Base-by-base conservation (phyloP, 2,888 invertebrate genomes). In the Lomographa bimaculata region DNA sequence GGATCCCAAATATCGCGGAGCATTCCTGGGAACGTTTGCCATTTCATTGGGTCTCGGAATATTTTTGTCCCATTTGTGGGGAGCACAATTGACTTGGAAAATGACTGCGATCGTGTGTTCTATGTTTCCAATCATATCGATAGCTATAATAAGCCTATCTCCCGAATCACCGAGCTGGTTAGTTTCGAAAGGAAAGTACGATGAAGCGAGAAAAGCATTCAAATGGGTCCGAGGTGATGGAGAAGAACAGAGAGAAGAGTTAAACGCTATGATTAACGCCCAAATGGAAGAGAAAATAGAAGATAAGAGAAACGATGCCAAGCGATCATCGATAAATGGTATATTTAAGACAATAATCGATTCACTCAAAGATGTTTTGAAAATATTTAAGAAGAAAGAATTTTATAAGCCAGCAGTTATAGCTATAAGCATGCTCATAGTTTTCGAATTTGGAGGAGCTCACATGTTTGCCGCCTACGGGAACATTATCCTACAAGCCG, bases 121-220 rank as follows among this genome's bases (percentile, higher is more conserved):
- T 0, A 39, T 79, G 20, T 80, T 91, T 21, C 91, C 92, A 1
- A 36, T 91, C 0, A 79, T 62, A 74, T 87, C 60, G 27, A 81
- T 92, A 63, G 75, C 64, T 0, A 81, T 89, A 1, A 87, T 87
- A 5, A 77, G 79, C 21, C 46, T 89, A 1, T 89, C 89, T 0
- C 93, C 92, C 0, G 94, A 94, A 74, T 91, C 93, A 0, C 92
- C 94, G 0, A 85, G 90, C 39, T 94, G 94, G 93, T 66, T 94
- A 33, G 85, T 92, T 0, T 90, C 91, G 0, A 92, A 91, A 60
- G 90, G 90, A 1, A 89, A 89, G 24, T 77, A 83, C 1, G 84
- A 83, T 1, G 90, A 92, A 45, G 93, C 94, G 0, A 85, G 89
- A 47, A 80, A 89, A 29, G 89, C 92, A 0, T 91, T 93, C 20